phyloP scores from a whole-genome alignment of 2,888 invertebrate species.

The Euplagia quadripunctaria region DNA sequence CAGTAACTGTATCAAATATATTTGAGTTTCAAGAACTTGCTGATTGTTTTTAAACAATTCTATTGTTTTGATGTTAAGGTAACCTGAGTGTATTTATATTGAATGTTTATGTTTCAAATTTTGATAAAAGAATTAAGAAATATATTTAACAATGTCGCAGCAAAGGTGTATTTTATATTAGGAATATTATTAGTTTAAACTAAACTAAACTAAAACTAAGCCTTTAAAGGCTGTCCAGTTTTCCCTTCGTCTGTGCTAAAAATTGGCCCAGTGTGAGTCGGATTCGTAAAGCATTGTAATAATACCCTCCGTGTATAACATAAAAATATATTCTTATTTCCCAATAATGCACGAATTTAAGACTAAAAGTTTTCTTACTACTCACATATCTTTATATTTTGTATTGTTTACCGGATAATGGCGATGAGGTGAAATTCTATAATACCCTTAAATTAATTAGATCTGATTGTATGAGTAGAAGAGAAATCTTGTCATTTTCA shows the following conservation, averaged over 20 bases:
- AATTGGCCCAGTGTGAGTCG: too few relatives aligned
- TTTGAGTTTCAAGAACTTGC: not conserved
- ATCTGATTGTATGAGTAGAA: not conserved
- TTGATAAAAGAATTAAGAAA: not conserved
- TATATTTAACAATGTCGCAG: not conserved
- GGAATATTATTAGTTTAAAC: not conserved
- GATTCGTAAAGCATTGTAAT: too few relatives aligned
- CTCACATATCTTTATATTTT: not conserved
- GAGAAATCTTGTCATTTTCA: not conserved
- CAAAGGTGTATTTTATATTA: too few relatives aligned
- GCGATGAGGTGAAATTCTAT: not conserved
- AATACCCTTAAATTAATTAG: not conserved
- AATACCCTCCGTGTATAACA: too few relatives aligned
- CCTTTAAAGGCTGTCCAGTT: too few relatives aligned
- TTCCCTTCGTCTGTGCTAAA: too few relatives aligned
- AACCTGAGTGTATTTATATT: not conserved
- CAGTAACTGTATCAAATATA: slow-evolving; percentile 2
- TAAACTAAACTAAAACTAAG: too few relatives aligned
- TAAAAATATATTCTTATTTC: too few relatives aligned
- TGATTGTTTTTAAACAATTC: not conserved
- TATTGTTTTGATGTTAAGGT: not conserved
- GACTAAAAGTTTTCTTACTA: not conserved
- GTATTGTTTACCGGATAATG: not conserved
- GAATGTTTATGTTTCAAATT: not conserved
- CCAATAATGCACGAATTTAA: too few relatives aligned